These are phyloP conservation scores for Scarus forsteni DNA, from an alignment of 2,797 vertebrate species.

Conservation along the genomic window DNA sequence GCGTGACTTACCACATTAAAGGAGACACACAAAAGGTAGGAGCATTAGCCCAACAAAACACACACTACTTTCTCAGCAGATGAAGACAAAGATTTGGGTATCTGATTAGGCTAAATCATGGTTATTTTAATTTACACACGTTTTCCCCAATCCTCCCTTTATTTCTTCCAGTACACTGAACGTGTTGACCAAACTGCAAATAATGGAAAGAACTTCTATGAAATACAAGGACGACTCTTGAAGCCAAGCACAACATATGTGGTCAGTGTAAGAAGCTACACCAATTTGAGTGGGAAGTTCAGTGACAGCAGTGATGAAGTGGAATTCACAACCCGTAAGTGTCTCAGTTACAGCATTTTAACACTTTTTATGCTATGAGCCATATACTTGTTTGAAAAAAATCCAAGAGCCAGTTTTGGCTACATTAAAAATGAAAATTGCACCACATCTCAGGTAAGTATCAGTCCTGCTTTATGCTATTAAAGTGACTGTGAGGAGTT, in stretches of 20 bases:
- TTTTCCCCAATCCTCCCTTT: neutral
- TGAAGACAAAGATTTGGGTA: neutral
- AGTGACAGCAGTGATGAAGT: constrained; percentile 48
- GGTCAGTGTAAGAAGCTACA: constrained; percentile 44
- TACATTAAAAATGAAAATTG: too few relatives aligned
- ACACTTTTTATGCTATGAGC: too few relatives aligned
- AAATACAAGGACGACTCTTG: constrained; percentile 13
- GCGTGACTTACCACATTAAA: constrained; percentile 49
- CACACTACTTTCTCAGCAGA: neutral
- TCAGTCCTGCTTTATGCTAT: too few relatives aligned
- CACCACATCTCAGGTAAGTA: too few relatives aligned
- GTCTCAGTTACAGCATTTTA: neutral
- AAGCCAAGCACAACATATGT: constrained; percentile 42
- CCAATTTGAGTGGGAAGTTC: fast-evolving
- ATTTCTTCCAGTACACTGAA: neutral
- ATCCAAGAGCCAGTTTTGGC: too few relatives aligned
- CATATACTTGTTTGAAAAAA: too few relatives aligned
- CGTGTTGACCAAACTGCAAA: fast-evolving
- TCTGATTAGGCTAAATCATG: neutral
- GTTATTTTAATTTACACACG: neutral
- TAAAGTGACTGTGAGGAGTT: too few relatives aligned
- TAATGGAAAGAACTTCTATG: fast-evolving
- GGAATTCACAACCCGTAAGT: constrained; percentile 65
- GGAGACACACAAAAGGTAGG: constrained; percentile 37
- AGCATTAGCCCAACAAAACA: fast-evolving